Evolutionary conservation across 92 coral and sea anemone genomes (phyloP).

Genomic region (Metridium senile): DNA sequence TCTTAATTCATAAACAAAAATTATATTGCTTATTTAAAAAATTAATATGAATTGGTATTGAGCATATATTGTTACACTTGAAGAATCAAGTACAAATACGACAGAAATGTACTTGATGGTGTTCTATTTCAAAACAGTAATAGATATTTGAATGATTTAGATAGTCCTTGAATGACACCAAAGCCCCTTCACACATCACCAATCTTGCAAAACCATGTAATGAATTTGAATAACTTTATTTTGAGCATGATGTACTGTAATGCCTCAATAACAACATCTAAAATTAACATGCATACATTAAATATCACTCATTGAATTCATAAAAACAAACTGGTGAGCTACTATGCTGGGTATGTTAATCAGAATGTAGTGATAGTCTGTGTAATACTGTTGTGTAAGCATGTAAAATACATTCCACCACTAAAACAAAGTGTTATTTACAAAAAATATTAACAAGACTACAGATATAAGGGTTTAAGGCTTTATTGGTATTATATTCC

Average conservation of each 20-base stretch:
- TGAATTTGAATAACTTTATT: slow-evolving; percentile 7
- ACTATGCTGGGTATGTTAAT: too few relatives aligned
- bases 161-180: neutral
- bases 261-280: too few relatives aligned
- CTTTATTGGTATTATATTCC: slow-evolving; percentile 47
- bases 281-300: too few relatives aligned
- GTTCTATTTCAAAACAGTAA: slow-evolving; percentile 2
- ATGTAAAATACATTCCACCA: too few relatives aligned
- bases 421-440: too few relatives aligned
- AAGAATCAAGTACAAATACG: neutral
- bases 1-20: too few relatives aligned
- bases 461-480: slow-evolving; percentile 10
- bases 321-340: neutral
- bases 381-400: too few relatives aligned
- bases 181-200: neutral
- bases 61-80: neutral
- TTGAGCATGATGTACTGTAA: too few relatives aligned
- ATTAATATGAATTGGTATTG: too few relatives aligned
- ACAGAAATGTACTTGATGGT: neutral
- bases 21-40: too few relatives aligned
- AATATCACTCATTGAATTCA: too few relatives aligned
- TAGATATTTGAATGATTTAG: neutral
- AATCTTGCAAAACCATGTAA: neutral
- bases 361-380: too few relatives aligned
- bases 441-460: neutral